Base-by-base conservation (phyloP, 2,888 invertebrate genomes). In the Catocala sponsa region DNA sequence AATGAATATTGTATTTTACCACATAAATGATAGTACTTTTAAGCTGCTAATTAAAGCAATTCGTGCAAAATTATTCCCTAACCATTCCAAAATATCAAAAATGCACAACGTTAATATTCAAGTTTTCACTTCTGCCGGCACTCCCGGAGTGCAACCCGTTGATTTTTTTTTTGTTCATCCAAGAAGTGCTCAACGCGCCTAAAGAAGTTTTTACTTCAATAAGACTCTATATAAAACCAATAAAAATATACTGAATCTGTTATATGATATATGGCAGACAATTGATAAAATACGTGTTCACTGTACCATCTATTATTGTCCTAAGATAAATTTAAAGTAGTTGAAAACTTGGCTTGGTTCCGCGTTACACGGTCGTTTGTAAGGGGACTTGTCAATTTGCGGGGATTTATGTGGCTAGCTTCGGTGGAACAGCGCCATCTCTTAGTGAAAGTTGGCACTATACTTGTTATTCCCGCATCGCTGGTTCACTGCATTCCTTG, bases 351-450 rank as follows among this genome's bases (percentile, higher is more conserved):
- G 77, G 67, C 74, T 68, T 53, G 65, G 70, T 55, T 72, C 67
- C 60, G 73, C 68, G 68, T 79, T 75, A 78, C 68, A 75, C 72
- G 65, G 74, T 75, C 76, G 76, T 80, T 80, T 78, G 77, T 68
- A 69, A 64, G 63, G 62, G 59, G 68, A 66, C 62, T 65, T 79
- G 81, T 82, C 83, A 82, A 82, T 83, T 83, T 82, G 72, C 63
- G 63, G 60, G 71, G 81, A 83, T 82, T 84, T 83, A 83, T 79
- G 73, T 69, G 69, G 55, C 64, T 59, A 63, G 70, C 72, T 74
- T 55, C 69, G 73, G 72, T 56, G 68, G 56, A 58, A 60, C 56
- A 55, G 42, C 54, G 59, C 59, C 63, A 50, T 44, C 63, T 59
- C 33, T 43, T 35, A 46, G 11, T 11, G 25, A 55, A 48, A 48